These are phyloP conservation scores for Henricia sp. DNA, from an alignment of 53 echinoderm and acorn worm species.

Conservation along the genomic window DNA sequence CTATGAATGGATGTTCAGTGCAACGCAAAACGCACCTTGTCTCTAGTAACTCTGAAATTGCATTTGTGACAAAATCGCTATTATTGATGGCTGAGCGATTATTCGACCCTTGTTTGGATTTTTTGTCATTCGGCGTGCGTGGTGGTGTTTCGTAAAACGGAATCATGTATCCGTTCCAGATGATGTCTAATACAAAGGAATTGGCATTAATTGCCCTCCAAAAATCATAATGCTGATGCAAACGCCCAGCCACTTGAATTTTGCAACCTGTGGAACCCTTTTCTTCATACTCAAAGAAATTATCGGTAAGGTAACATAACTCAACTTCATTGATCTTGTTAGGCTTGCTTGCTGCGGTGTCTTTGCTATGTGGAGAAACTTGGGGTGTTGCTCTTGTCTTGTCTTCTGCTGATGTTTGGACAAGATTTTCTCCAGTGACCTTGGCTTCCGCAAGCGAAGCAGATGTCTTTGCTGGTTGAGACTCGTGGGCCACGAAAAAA, in stretches of 20 bases:
- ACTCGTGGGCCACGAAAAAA: too few relatives aligned
- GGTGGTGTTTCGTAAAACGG: too few relatives aligned
- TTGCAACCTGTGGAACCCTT: not conserved
- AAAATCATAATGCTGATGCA: not conserved
- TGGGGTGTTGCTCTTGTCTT: too few relatives aligned
- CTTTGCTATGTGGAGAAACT: not conserved
- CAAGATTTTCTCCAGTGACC: too few relatives aligned
- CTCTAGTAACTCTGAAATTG: too few relatives aligned
- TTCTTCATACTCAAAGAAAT: not conserved
- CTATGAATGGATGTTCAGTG: too few relatives aligned
- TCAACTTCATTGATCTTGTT: not conserved
- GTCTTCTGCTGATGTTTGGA: too few relatives aligned
- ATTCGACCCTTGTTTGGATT: not conserved
- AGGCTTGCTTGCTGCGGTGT: not conserved
- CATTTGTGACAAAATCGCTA: too few relatives aligned
- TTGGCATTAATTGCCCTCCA: not conserved
- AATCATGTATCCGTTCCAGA: not conserved
- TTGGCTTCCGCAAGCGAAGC: too few relatives aligned
- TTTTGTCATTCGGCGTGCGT: not conserved
- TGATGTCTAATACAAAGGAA: not conserved
- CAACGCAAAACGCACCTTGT: too few relatives aligned
- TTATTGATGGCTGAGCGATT: not conserved
- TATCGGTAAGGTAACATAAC: not conserved
- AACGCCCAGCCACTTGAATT: too few relatives aligned
- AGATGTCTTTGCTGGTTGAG: too few relatives aligned